phyloP scores from a whole-genome alignment of 2,113 vertebrate species.

The Stictonetta naevosa region DNA sequence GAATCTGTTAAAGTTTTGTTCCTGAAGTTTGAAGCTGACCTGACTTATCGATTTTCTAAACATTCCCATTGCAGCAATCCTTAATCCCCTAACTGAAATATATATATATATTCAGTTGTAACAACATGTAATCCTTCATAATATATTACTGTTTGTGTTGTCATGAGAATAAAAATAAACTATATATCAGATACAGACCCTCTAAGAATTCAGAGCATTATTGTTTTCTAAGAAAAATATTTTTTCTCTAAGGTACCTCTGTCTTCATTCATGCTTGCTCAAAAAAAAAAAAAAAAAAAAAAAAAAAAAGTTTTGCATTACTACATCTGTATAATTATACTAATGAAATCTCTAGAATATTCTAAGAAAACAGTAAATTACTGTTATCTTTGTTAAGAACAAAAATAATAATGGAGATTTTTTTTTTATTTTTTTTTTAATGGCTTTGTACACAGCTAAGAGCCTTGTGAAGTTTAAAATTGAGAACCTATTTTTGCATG shows the following conservation, averaged over 20 bases:
- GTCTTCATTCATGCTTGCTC: not conserved
- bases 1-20: not conserved
- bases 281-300: not conserved
- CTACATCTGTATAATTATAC: not conserved
- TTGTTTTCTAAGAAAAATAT: not conserved
- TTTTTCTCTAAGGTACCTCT: not conserved
- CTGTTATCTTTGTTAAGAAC: not conserved
- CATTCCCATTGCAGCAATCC: not conserved
- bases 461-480: not conserved
- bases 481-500: not conserved
- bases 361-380: not conserved
- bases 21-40: not conserved
- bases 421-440: not conserved
- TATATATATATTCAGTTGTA: not conserved
- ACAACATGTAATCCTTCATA: not conserved
- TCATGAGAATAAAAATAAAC: not conserved
- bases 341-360: not conserved
- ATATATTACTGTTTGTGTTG: not conserved
- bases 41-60: constrained; percentile 19
- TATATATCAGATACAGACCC: not conserved
- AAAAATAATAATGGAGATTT: not conserved
- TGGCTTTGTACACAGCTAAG: not conserved
- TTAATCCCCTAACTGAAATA: not conserved
- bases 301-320: not conserved
- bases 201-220: not conserved